phyloP scores from a whole-genome alignment of 2,888 invertebrate genomes.

The Sphaerophoria taeniata region DNA sequence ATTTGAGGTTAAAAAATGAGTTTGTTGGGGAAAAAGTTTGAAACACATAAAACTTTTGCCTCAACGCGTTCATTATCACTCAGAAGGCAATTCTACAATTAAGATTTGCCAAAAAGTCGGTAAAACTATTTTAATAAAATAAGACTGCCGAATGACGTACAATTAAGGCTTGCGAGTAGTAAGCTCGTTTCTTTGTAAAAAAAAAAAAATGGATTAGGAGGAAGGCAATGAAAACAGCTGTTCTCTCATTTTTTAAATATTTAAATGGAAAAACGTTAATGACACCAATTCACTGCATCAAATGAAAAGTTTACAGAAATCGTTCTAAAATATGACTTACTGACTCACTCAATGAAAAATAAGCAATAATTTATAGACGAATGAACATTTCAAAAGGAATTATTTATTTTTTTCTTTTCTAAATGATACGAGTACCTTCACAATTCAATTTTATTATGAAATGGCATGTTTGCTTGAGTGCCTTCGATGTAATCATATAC shows the following conservation, averaged over 20 bases:
- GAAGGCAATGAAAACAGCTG: too few species aligned
- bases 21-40: neutral
- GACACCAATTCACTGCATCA: too few species aligned
- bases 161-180: too few species aligned
- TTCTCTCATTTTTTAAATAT: too few species aligned
- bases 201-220: too few species aligned
- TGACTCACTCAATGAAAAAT: neutral
- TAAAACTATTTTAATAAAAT: too few species aligned
- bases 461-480: neutral
- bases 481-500: neutral
- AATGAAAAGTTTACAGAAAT: too few species aligned
- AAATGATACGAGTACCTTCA: neutral
- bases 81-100: neutral
- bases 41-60: neutral
- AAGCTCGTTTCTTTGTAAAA: too few species aligned
- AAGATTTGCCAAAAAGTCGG: neutral
- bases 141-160: too few species aligned
- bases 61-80: neutral
- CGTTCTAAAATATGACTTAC: too few species aligned
- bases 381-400: neutral
- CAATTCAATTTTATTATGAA: neutral
- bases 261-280: too few species aligned
- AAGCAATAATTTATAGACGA: neutral
- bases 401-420: neutral
- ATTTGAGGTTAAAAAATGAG: too few species aligned